A percentile compares a stretch with the other conserved stretches of the same genome.
phyloP scores from a whole-genome alignment of 2,888 invertebrate species.

The Trypoxylon attenuatum region DNA sequence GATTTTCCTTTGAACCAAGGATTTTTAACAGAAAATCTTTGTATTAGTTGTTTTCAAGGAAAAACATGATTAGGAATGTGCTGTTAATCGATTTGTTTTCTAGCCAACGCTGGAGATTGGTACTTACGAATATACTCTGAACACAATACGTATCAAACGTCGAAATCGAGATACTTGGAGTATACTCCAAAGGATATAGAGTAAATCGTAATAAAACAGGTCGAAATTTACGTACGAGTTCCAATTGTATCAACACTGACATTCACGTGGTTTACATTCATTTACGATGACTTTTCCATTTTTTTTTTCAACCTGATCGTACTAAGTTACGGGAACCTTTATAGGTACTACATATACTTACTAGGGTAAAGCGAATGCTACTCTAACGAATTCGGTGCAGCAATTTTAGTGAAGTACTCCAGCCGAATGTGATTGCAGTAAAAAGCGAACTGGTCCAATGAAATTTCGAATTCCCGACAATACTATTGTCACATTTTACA shows the following conservation, averaged over 20 bases:
- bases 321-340: constrained; percentile 49
- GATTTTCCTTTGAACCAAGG: constrained; percentile 1
- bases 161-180: constrained; percentile 15
- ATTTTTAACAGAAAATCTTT: too few relatives aligned
- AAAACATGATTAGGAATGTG: too few relatives aligned
- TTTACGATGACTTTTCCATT: constrained; percentile 14
- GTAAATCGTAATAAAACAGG: background rate
- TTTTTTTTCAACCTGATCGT: constrained; percentile 32
- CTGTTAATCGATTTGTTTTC: too few relatives aligned
- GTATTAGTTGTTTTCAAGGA: too few relatives aligned
- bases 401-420: constrained; percentile 50
- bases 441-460: constrained; percentile 17
- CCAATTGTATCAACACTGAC: background rate
- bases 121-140: constrained; percentile 16
- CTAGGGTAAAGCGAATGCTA: constrained; percentile 53
- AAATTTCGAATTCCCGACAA: constrained; percentile 27
- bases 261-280: background rate
- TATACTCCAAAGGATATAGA: constrained; percentile 19
- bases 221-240: background rate
- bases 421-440: constrained; percentile 2
- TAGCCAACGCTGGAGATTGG: constrained; percentile 9
- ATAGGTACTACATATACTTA: constrained; percentile 57
- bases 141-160: constrained; percentile 21
- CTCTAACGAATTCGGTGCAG: constrained; percentile 52
- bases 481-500: constrained; percentile 43